Conservation (phyloP, 2,113 vertebrate species). For the Stegastes partitus region DNA sequence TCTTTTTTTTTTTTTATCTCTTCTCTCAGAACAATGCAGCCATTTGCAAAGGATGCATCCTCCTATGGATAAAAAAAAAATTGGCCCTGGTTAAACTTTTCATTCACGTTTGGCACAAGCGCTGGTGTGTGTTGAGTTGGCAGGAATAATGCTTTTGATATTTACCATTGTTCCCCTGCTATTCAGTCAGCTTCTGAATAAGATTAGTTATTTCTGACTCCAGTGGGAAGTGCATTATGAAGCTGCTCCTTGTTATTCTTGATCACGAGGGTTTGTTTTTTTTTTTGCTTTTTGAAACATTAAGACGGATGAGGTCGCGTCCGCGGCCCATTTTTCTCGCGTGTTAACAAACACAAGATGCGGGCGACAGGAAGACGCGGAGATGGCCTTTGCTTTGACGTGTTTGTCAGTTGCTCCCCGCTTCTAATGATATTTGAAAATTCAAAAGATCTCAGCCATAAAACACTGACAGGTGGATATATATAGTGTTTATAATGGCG, state of each 20-base stretch:
- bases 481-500: no score
- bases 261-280: background rate
- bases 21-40: constrained; percentile 2
- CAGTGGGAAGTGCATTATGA: background rate
- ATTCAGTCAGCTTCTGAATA: constrained; percentile 3
- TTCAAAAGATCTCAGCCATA: background rate
- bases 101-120: constrained; percentile 9
- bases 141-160: background rate
- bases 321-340: background rate
- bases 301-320: constrained; percentile 7
- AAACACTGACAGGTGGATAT: background rate
- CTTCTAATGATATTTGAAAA: background rate
- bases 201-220: background rate
- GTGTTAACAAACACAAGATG: constrained; percentile 35
- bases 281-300: constrained; percentile 9
- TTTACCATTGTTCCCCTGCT: background rate
- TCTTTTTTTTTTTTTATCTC: constrained; percentile 19
- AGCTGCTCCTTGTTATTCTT: background rate
- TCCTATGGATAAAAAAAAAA: background rate
- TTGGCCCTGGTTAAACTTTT: constrained; percentile 8
- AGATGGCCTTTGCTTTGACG: constrained; percentile 9
- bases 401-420: constrained; percentile 9
- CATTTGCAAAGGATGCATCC: background rate
- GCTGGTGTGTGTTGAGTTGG: background rate
- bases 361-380: constrained; percentile 14